A percentile compares a stretch with the other conserved stretches of the same genome.
Conservation (phyloP, 1,140 invertebrate genomes). For the Orius insidiosus region DNA sequence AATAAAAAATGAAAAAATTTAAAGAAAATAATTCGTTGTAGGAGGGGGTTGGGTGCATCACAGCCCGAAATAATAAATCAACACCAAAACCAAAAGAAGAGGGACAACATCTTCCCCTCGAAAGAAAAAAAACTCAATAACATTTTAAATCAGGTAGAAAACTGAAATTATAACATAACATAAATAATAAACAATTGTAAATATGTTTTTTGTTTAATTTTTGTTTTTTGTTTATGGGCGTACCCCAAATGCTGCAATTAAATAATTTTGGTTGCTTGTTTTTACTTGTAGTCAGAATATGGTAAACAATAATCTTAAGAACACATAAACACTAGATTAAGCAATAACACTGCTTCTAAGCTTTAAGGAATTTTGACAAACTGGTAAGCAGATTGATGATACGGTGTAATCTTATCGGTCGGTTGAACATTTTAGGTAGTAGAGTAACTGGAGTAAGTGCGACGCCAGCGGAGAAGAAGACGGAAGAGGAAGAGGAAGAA, state of each 20-base stretch:
- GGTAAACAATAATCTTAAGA: no score
- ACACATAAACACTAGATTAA: no score
- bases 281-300: no score
- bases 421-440: slow-evolving; percentile 1
- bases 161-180: not conserved
- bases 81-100: slow-evolving; percentile 4
- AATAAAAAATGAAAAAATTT: slow-evolving; percentile 1
- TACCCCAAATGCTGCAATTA: slow-evolving; percentile 7
- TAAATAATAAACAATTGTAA: not conserved
- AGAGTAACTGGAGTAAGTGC: slow-evolving; percentile 3
- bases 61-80: slow-evolving; percentile 5
- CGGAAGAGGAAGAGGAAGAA: slow-evolving; percentile 31
- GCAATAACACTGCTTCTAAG: no score
- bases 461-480: slow-evolving; percentile 15
- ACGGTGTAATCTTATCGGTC: no score
- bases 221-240: not conserved
- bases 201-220: not conserved
- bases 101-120: slow-evolving; percentile 2
- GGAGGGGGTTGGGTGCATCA: slow-evolving; percentile 7
- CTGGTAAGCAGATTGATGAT: no score
- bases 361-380: no score
- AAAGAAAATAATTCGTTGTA: not conserved
- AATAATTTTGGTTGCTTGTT: slow-evolving; percentile 11
- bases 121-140: not conserved
- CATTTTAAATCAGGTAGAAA: slow-evolving; percentile 5